Base-by-base conservation (phyloP, 2,888 invertebrate genomes). In the Acrobasis repandana region DNA sequence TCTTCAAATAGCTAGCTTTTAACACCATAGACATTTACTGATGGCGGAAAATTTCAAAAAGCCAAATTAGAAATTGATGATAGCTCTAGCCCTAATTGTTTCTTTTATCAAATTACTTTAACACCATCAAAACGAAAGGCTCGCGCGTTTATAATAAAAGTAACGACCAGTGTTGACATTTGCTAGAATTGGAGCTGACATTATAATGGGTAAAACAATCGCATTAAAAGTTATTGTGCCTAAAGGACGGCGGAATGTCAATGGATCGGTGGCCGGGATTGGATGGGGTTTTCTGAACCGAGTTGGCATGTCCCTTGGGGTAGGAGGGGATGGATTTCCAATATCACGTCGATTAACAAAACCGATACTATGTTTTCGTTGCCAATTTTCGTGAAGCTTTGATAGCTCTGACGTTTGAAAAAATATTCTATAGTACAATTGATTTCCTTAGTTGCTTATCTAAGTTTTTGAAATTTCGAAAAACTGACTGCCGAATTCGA, bases 41-140 rank as follows among this genome's bases (percentile, higher is more conserved):
- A 33, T 15, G 9, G 33, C n/a, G 51, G 51, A 51, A 51, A 51
- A 14, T 14, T 38, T 51, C 14, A 15, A 15, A 15, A 15, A 51
- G n/a, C 50, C n/a, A 51, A 51, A 51, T 51, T 28, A 51, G 50
- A 51, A 51, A 51, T 28, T 51, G 50, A 51, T 51, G 50, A 50
- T 50, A 28, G 50, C 50, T 51, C 33, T n/a, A 20, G n/a, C 50
- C 33, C 33, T 38, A 38, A 38, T 38, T 11, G 38, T 14, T 38
- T 4, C 38, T 38, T 14, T 38, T 38, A 11, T 4, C 38, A 43
- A 43, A 43, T 43, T 43, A 43, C 43, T 43, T 4, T n/a, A 43
- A 43, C 43, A 5, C 43, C n/a, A 43, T 43, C n/a, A 43, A 11
- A 43, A n/a, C 43, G 43, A 50, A 50, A 50, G 28, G 28, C 33